phyloP scores from a whole-genome alignment of 2,113 vertebrate species.

The Myodes glareolus region DNA sequence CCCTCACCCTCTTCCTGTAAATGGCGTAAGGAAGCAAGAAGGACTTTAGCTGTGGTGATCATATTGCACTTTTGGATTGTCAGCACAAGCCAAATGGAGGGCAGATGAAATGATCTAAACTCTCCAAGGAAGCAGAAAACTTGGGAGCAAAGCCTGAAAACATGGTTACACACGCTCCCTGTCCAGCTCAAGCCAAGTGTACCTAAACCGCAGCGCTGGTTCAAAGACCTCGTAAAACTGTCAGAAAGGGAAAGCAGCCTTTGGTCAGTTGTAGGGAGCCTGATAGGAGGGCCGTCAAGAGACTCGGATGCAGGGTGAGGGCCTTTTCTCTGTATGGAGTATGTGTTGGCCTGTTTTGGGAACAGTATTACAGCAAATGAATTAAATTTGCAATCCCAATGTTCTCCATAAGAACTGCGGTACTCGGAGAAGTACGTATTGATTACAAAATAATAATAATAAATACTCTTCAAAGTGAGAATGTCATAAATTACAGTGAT shows the following conservation, averaged over 20 bases:
- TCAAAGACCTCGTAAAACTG: neutral
- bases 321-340: neutral
- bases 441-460: slow-evolving; percentile 6
- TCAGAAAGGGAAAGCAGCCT: neutral
- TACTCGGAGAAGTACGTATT: neutral
- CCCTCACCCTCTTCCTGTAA: neutral
- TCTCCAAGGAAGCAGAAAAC: neutral
- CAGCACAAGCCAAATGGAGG: slow-evolving; percentile 18
- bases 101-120: slow-evolving; percentile 20
- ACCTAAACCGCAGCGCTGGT: neutral
- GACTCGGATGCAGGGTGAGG: neutral
- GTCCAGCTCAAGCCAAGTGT: neutral
- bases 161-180: neutral
- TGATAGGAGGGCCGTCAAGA: neutral
- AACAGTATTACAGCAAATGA: neutral
- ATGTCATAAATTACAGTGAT: neutral
- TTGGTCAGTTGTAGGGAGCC: neutral
- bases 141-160: neutral
- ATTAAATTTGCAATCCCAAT: neutral
- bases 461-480: neutral
- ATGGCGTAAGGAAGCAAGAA: neutral
- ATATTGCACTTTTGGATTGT: neutral
- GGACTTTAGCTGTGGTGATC: slow-evolving; percentile 23
- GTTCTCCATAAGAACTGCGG: neutral
- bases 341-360: neutral